These are phyloP conservation scores for Oophaga pumilio DNA, from an alignment of 2,113 vertebrate genomes.

Conservation along the genomic window DNA sequence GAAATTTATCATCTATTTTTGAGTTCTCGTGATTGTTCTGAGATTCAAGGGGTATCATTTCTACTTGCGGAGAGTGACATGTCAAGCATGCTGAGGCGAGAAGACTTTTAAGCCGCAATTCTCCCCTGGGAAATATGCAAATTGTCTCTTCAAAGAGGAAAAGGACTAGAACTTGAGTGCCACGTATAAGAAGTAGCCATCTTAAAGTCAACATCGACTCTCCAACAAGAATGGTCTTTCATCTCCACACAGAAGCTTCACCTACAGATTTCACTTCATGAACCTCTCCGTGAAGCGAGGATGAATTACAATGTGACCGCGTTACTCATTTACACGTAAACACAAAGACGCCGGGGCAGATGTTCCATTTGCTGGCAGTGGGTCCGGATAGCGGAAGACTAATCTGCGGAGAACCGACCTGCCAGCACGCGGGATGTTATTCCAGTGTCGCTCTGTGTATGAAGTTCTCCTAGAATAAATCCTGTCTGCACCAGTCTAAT, in stretches of 20 bases:
- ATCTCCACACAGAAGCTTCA: conserved; percentile 1
- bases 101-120: too few species aligned
- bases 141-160: too few species aligned
- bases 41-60: too few species aligned
- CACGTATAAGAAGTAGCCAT: too few species aligned
- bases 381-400: not conserved
- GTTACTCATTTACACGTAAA: conserved; percentile 17
- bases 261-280: not conserved
- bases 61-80: too few species aligned
- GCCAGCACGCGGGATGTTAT: not conserved
- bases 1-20: not conserved
- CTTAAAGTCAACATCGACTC: too few species aligned
- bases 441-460: not conserved
- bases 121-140: too few species aligned
- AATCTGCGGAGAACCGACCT: not conserved
- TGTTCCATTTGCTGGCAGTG: not conserved
- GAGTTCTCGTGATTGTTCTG: too few species aligned
- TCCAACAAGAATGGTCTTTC: not conserved
- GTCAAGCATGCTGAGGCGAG: too few species aligned
- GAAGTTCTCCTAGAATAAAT: conserved; percentile 7
- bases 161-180: too few species aligned
- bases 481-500: not conserved
- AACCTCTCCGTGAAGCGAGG: not conserved
- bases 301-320: not conserved
- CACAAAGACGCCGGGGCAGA: conserved; percentile 16